Conservation (phyloP, 2,888 invertebrate genomes). For the Drosophila lutescens region DNA sequence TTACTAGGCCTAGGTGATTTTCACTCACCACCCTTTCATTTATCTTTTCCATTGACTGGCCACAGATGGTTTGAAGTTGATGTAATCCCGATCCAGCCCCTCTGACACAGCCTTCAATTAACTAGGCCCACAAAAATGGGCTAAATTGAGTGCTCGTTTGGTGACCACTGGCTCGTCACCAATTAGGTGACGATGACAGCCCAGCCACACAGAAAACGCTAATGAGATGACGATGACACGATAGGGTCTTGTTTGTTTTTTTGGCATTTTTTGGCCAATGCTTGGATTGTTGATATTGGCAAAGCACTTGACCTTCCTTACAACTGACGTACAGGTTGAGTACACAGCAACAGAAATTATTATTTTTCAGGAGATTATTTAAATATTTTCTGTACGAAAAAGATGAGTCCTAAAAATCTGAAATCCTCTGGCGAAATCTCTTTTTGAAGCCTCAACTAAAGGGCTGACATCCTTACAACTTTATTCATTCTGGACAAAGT, state of each 20-base stretch:
- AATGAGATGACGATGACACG: conserved; percentile 51
- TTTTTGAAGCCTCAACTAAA: too few relatives aligned
- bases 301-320: conserved; percentile 47
- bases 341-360: conserved; percentile 22
- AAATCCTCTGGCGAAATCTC: too few relatives aligned
- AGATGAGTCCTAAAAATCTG: too few relatives aligned
- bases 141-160: conserved; percentile 12
- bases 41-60: conserved; percentile 1
- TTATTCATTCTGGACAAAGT: too few relatives aligned
- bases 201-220: conserved; percentile 26
- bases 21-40: background rate
- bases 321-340: conserved; percentile 6
- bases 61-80: background rate
- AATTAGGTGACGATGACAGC: conserved; percentile 52
- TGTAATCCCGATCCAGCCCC: conserved; percentile 14
- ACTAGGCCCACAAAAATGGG: conserved; percentile 26
- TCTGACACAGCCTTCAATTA: conserved; percentile 33
- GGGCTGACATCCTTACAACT: too few relatives aligned
- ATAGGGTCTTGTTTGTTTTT: conserved; percentile 4
- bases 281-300: conserved; percentile 47
- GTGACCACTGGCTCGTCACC: conserved; percentile 61
- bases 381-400: too few relatives aligned
- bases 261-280: conserved; percentile 29
- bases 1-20: background rate
- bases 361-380: background rate